Conservation (phyloP, 1,140 invertebrate genomes). For the Drosophila orena region DNA sequence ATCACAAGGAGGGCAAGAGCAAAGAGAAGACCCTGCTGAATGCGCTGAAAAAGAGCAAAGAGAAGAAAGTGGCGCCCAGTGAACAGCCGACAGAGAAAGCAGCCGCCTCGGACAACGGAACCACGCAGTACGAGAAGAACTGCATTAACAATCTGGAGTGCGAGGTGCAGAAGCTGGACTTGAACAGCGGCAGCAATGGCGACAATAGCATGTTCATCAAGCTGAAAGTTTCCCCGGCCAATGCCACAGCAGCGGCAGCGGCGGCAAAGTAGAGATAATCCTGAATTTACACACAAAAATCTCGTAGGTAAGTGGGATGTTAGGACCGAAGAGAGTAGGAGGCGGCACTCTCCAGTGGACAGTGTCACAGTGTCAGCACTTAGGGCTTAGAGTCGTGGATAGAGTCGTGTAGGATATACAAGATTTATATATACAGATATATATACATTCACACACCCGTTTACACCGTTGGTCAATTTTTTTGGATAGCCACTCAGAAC, state of each 20-base stretch:
- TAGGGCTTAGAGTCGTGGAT: constrained; percentile 60
- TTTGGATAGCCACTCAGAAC: constrained; percentile 36
- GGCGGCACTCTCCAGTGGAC: constrained; percentile 34
- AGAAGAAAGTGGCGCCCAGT: constrained; percentile 77
- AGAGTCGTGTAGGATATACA: constrained; percentile 70
- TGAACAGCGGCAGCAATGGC: constrained; percentile 68
- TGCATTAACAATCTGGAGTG: constrained; percentile 81
- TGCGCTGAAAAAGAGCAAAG: constrained; percentile 81
- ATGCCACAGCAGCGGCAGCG: constrained; percentile 62
- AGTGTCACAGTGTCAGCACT: constrained; percentile 11
- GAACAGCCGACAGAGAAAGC: constrained; percentile 60
- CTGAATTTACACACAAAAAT: constrained; percentile 38
- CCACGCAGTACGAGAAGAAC: constrained; percentile 78
- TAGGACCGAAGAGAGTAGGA: not conserved
- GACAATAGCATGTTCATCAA: constrained; percentile 79
- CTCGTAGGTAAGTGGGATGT: constrained; percentile 58
- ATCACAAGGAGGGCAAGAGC: constrained; percentile 78
- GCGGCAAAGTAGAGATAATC: constrained; percentile 68
- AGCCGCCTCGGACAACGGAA: constrained; percentile 48
- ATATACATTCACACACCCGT: constrained; percentile 41
- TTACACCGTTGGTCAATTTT: constrained; percentile 40
- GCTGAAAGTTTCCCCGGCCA: constrained; percentile 68
- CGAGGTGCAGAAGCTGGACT: constrained; percentile 79
- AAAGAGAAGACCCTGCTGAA: constrained; percentile 83
- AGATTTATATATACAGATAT: constrained; percentile 70